phyloP scores from a whole-genome alignment of 2,888 invertebrate genomes.

The Campoletis raptor region DNA sequence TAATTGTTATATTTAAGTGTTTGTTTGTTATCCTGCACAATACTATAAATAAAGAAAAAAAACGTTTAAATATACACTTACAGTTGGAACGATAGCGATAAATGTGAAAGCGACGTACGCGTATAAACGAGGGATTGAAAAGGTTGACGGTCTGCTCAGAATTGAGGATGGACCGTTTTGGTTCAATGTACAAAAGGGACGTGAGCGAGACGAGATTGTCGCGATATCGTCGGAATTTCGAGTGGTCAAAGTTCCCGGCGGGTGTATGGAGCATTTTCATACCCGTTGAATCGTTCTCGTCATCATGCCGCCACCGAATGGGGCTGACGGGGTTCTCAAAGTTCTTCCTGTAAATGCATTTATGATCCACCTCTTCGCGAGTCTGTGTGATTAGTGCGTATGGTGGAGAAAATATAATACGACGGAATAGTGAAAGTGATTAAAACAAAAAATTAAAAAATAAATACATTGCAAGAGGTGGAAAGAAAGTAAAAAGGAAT shows the following conservation, averaged over 20 bases:
- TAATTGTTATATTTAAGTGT: background rate
- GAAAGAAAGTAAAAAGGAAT: background rate
- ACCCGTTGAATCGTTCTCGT: slow-evolving; percentile 16
- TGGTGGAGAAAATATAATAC: slow-evolving; percentile 17
- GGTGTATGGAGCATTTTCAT: slow-evolving; percentile 25
- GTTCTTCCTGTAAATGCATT: slow-evolving; percentile 17
- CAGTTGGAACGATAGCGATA: slow-evolving; percentile 25
- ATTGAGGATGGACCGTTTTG: slow-evolving; percentile 68
- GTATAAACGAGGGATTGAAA: slow-evolving; percentile 48
- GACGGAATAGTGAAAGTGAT: slow-evolving; percentile 24
- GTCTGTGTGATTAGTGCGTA: slow-evolving; percentile 27
- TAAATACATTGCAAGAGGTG: slow-evolving; percentile 20
- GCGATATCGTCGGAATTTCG: slow-evolving; percentile 41
- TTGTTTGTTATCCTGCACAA: background rate
- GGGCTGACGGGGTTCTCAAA: slow-evolving; percentile 17
- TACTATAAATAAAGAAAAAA: background rate
- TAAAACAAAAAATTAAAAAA: slow-evolving; percentile 19
- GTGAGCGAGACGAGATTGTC: slow-evolving; percentile 57
- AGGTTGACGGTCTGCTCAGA: slow-evolving; percentile 47
- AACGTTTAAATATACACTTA: background rate
- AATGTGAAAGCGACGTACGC: slow-evolving; percentile 17
- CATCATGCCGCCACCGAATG: slow-evolving; percentile 11
- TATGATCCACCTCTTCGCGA: slow-evolving; percentile 3
- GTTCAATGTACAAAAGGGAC: slow-evolving; percentile 41
- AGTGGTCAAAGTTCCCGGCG: slow-evolving; percentile 41